Conservation (phyloP, 1,140 invertebrate genomes). For the Lasioglossum baleicum region DNA sequence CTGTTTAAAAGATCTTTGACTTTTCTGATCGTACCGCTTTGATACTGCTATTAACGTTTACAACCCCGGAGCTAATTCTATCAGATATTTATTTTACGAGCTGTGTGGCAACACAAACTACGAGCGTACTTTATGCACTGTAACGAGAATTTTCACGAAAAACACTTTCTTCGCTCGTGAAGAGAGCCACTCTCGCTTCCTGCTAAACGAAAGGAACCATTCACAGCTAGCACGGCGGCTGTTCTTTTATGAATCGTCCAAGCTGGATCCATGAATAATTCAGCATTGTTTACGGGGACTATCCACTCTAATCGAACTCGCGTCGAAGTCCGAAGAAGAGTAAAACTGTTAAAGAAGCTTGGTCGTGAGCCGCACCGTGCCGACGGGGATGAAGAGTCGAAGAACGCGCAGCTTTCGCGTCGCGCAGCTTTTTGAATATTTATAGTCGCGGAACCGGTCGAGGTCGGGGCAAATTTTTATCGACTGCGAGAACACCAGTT, state of each 20-base stretch:
- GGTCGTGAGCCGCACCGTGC: neutral
- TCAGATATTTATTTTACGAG: too few relatives aligned
- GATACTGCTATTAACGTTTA: too few relatives aligned
- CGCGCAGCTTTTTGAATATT: constrained; percentile 61
- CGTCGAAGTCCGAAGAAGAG: constrained; percentile 32
- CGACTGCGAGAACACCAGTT: neutral
- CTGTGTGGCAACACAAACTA: too few relatives aligned
- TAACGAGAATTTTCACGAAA: too few relatives aligned
- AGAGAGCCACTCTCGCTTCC: too few relatives aligned
- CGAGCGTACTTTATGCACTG: too few relatives aligned
- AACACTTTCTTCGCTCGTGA: too few relatives aligned
- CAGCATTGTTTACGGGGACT: constrained; percentile 63
- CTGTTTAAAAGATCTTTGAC: too few relatives aligned
- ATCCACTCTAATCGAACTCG: constrained; percentile 29
- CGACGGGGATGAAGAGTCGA: constrained; percentile 8
- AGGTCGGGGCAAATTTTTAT: neutral
- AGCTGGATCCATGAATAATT: constrained; percentile 61
- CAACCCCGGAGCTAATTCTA: too few relatives aligned
- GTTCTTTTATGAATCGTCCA: constrained; percentile 61
- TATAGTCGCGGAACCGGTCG: constrained; percentile 54
- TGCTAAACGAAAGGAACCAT: too few relatives aligned
- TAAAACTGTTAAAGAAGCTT: constrained; percentile 30
- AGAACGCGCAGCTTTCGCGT: constrained; percentile 38
- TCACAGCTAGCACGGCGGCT: neutral
- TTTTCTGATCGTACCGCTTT: too few relatives aligned